Evolutionary conservation across 1,140 invertebrate genomes (phyloP).

Genomic region (Danaus plexippus): DNA sequence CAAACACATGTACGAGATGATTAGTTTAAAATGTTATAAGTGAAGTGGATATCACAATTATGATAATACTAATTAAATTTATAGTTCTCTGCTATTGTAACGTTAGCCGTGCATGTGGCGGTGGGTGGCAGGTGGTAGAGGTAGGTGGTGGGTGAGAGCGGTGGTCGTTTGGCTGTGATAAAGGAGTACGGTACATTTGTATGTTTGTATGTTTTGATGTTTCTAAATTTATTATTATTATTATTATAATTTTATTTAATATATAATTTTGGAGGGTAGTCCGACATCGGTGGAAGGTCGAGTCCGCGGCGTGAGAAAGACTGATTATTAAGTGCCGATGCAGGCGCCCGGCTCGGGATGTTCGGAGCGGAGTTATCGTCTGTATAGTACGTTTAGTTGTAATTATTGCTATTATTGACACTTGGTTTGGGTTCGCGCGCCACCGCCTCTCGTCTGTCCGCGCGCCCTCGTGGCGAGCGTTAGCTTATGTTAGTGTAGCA

Average conservation of each 20-base stretch:
- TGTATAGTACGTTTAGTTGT: slow-evolving; percentile 5
- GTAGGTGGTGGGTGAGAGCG: slow-evolving; percentile 26
- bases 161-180: slow-evolving; percentile 61
- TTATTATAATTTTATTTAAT: neutral
- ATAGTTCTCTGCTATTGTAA: no score
- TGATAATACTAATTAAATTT: no score
- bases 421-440: neutral
- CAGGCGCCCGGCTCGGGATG: slow-evolving; percentile 1
- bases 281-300: neutral
- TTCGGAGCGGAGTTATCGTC: slow-evolving; percentile 2
- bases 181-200: slow-evolving; percentile 12
- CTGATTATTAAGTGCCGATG: slow-evolving; percentile 21
- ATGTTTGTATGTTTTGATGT: neutral
- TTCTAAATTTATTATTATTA: slow-evolving; percentile 5
- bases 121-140: slow-evolving; percentile 16
- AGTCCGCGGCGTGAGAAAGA: slow-evolving; percentile 11
- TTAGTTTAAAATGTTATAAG: no score
- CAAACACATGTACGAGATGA: no score
- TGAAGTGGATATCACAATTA: no score
- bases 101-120: neutral
- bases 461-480: slow-evolving; percentile 7
- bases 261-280: neutral
- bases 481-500: slow-evolving; percentile 38
- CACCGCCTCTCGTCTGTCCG: slow-evolving; percentile 11
- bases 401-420: no score